phyloP scores from a whole-genome alignment of 2,113 vertebrate genomes.

The Ariopsis seemanni region DNA sequence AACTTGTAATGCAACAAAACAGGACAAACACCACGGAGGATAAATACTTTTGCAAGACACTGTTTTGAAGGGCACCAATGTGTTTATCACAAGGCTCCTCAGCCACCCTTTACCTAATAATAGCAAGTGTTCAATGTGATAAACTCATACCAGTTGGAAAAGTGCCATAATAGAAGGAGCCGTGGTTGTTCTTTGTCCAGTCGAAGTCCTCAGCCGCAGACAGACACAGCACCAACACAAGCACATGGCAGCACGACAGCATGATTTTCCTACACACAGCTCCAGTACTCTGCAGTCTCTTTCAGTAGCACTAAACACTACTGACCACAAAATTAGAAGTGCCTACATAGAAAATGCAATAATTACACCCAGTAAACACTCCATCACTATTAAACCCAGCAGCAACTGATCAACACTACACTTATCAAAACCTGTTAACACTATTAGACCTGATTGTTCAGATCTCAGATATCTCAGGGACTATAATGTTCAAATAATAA shows the following conservation, averaged over 20 bases:
- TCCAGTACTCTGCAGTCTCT: constrained; percentile 47
- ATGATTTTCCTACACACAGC: constrained; percentile 66
- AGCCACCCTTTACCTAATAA: background rate
- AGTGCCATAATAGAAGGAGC: constrained; percentile 91
- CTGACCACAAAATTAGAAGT: constrained; percentile 43
- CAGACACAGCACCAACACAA: constrained; percentile 71
- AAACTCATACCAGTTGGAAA: constrained; percentile 85
- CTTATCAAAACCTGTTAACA: background rate
- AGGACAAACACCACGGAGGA: no score
- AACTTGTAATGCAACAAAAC: no score
- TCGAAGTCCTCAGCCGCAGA: constrained; percentile 76
- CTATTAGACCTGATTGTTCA: background rate
- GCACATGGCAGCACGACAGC: constrained; percentile 69
- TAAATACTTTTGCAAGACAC: no score
- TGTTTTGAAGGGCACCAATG: background rate
- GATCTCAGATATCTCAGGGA: background rate
- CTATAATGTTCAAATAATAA: background rate
- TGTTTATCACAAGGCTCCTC: background rate
- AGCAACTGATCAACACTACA: background rate
- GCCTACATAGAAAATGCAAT: background rate
- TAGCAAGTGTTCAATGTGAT: background rate
- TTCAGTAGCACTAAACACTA: constrained; percentile 55
- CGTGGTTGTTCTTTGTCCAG: constrained; percentile 81
- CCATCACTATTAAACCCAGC: background rate
- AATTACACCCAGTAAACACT: background rate